Evolutionary conservation across 2,797 vertebrate genomes (phyloP).

Genomic region (Chrysocyon brachyurus): DNA sequence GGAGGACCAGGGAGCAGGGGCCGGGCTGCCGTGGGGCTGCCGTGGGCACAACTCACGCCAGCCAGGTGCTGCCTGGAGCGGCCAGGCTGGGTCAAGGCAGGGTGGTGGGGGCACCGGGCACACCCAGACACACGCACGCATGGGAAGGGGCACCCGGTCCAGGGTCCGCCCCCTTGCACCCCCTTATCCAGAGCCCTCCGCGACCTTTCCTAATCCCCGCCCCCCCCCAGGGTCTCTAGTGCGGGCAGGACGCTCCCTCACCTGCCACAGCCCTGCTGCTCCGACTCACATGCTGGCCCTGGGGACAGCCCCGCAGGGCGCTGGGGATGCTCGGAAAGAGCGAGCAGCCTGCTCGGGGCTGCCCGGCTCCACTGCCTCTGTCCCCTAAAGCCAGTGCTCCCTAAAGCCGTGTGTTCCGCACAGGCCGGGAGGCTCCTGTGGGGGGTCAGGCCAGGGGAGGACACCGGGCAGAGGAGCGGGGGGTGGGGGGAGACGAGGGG

Average conservation of each 20-base stretch:
- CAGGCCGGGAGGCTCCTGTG: accelerated
- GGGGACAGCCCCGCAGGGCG: too few species aligned
- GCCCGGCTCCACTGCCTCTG: not conserved
- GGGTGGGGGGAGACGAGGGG: too few species aligned
- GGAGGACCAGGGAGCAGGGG: not conserved
- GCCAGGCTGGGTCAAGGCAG: not conserved
- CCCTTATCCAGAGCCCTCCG: too few species aligned
- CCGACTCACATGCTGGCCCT: too few species aligned
- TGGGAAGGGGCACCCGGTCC: too few species aligned
- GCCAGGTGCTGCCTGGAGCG: not conserved
- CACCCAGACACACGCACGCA: not conserved
- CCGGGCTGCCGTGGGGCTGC: not conserved
- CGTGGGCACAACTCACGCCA: accelerated
- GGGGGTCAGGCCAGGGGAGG: not conserved
- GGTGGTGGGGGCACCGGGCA: not conserved
- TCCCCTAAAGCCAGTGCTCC: not conserved
- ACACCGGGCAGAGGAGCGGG: too few species aligned
- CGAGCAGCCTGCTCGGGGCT: not conserved
- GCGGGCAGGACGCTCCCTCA: not conserved
- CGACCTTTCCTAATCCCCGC: not conserved
- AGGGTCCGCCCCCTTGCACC: too few species aligned
- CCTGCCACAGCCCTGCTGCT: too few species aligned
- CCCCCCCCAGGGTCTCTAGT: not conserved
- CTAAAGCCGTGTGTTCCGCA: not conserved
- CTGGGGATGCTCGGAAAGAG: not conserved